A percentile compares a stretch with the other conserved stretches of the same genome.
Conservation (phyloP, 2,888 invertebrate genomes). For the Nemapogon koenigi region DNA sequence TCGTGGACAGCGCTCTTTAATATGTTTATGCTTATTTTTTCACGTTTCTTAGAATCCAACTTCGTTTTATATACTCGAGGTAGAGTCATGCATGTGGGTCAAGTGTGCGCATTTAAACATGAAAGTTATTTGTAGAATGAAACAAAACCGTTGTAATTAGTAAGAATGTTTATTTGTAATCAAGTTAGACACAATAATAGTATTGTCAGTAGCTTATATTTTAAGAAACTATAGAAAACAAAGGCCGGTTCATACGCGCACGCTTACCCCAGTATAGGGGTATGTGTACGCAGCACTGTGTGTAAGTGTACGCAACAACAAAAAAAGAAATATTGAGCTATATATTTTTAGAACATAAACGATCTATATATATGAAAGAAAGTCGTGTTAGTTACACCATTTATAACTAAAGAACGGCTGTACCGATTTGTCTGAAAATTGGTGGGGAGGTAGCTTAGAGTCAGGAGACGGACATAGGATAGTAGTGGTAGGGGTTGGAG, state of each 20-base stretch:
- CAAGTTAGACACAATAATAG: slow-evolving; percentile 13
- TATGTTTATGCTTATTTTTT: too few relatives aligned
- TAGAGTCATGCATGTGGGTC: slow-evolving; percentile 15
- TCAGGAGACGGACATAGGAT: too few relatives aligned
- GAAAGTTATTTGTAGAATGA: slow-evolving; percentile 3
- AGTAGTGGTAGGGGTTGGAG: too few relatives aligned
- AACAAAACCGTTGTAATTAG: slow-evolving; percentile 13
- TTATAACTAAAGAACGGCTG: too few relatives aligned
- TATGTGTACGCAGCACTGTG: slow-evolving; percentile 8
- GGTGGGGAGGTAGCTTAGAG: too few relatives aligned
- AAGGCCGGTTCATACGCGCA: slow-evolving; percentile 12
- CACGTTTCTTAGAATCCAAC: too few relatives aligned
- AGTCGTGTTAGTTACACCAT: too few relatives aligned
- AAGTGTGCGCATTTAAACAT: slow-evolving; percentile 14
- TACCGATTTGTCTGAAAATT: too few relatives aligned
- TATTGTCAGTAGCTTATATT: slow-evolving; percentile 12
- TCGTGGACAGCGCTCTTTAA: too few relatives aligned
- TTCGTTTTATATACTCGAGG: too few relatives aligned
- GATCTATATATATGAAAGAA: too few relatives aligned
- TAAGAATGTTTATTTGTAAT: slow-evolving; percentile 13
- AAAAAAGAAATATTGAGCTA: slow-evolving; percentile 5
- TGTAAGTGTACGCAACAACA: slow-evolving; percentile 15
- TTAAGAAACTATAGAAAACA: slow-evolving; percentile 14
- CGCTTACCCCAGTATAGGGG: slow-evolving; percentile 11
- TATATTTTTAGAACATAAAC: slow-evolving; percentile 9